Conservation (phyloP, 2,113 vertebrate species). For the Salvelinus sp. region DNA sequence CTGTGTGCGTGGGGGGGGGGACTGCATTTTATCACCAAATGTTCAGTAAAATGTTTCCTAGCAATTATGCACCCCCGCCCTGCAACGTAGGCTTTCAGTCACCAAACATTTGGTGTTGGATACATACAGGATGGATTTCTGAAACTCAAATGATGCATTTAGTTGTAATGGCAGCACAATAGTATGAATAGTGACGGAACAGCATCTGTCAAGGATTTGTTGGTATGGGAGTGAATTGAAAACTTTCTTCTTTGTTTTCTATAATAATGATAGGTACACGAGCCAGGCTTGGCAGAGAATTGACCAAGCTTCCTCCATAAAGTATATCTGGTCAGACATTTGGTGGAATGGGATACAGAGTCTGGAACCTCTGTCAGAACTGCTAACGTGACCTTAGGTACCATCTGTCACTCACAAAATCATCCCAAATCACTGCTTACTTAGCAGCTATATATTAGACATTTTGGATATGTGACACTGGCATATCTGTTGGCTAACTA, state of each 20-base stretch:
- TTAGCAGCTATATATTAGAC: conserved; percentile 50
- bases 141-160: conserved; percentile 71
- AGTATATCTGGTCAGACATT: conserved; percentile 71
- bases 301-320: conserved; percentile 67
- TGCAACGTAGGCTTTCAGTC: conserved; percentile 27
- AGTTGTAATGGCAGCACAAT: conserved; percentile 62
- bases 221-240: conserved; percentile 66
- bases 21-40: conserved; percentile 91
- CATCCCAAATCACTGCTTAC: conserved; percentile 46
- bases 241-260: conserved; percentile 58
- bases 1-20: conserved; percentile 68
- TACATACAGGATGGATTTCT: conserved; percentile 71
- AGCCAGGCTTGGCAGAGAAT: conserved; percentile 71
- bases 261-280: conserved; percentile 42
- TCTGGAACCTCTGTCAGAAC: conserved; percentile 61
- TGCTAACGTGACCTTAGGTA: conserved; percentile 61
- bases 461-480: conserved; percentile 10
- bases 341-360: conserved; percentile 64
- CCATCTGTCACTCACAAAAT: conserved; percentile 62
- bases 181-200: conserved; percentile 68
- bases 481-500: background rate
- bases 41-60: conserved; percentile 90
- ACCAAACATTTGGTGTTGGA: conserved; percentile 74
- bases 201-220: conserved; percentile 69
- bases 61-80: conserved; percentile 67